Percentiles rank a stretch among this genome's conserved stretches.
phyloP scores from a whole-genome alignment of 2,797 vertebrate species.

The Bucorvus abyssinicus region DNA sequence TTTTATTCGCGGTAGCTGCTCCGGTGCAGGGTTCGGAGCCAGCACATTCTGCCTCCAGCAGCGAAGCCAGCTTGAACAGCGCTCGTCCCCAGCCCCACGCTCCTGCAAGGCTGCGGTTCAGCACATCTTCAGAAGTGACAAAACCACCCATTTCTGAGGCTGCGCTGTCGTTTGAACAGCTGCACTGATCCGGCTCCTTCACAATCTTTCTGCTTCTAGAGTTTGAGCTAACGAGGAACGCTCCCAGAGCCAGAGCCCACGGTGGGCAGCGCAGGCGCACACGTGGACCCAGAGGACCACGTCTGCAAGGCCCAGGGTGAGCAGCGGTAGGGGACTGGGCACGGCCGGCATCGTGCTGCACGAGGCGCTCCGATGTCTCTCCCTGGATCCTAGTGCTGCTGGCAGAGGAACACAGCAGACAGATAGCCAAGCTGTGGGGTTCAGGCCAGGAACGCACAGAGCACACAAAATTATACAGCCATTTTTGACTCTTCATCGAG shows the following conservation, averaged over 20 bases:
- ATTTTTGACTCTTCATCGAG: not conserved
- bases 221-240: not conserved
- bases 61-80: not conserved
- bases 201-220: not conserved
- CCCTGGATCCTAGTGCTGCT: not conserved
- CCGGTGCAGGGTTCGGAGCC: not conserved
- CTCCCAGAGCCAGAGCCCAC: not conserved
- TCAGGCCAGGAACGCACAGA: not conserved
- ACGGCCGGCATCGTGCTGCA: fast-evolving
- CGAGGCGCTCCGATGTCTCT: fast-evolving
- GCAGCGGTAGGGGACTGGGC: fast-evolving
- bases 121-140: not conserved
- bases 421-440: not conserved
- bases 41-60: not conserved
- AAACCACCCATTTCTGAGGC: not conserved
- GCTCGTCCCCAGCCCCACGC: not conserved
- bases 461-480: not conserved
- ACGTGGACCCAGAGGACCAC: not conserved
- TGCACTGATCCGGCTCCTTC: not conserved
- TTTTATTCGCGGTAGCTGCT: not conserved
- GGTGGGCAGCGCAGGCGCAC: not conserved
- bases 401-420: not conserved
- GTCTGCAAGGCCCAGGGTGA: not conserved
- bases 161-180: not conserved
- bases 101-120: not conserved